Base-by-base conservation (phyloP, 2,797 vertebrate genomes). In the Channa striata region DNA sequence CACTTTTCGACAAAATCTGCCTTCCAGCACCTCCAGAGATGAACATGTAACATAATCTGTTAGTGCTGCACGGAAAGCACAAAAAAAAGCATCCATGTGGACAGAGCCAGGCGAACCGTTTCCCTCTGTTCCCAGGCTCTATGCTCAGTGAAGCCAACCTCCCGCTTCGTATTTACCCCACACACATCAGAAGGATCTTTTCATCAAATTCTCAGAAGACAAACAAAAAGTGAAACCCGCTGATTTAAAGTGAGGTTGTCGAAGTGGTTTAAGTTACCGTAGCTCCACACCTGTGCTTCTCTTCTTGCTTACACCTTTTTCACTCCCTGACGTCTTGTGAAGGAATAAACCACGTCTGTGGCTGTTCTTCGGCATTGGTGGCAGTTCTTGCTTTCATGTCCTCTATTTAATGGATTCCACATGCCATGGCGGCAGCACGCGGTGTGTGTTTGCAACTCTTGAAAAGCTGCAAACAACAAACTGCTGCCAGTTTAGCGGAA, bases 281-380 rank as follows among this genome's bases (percentile, higher is more conserved):
- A 53, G 66, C 33, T 10, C 72, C 51, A 72, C 58, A 17, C 59
- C 66, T 72, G 19, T 72, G 59, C 63, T 79, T 65, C 56, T 66
- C 34, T 62, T 59, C 42, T 39, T 87, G 62, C 79, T 82, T 60
- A 70, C 72, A 54, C 51, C 34, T 42, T 59, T 67, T 58, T 56
- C 39, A 62, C 68, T 33, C 20, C 58, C 77, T 47, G 63, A 56
- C 59, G 25, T 63, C 39, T 78, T 74, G 61, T 62, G 46, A 64
- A 43, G 20, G 72, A 25, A 64, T 44, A 48, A 42, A 70, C 13
- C 0, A 8, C 6, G 46, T 75, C 42, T 52, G 11, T 59, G 59
- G 54, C 54, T 34, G 0, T 63, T 65, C 21, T 44, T 51, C 34
- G 37, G 14, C 37, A 57, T 50, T 19, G 49, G 30, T 20, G 6